Base-by-base conservation (phyloP, 1,140 invertebrate species). In the Drosophila grimshawi region DNA sequence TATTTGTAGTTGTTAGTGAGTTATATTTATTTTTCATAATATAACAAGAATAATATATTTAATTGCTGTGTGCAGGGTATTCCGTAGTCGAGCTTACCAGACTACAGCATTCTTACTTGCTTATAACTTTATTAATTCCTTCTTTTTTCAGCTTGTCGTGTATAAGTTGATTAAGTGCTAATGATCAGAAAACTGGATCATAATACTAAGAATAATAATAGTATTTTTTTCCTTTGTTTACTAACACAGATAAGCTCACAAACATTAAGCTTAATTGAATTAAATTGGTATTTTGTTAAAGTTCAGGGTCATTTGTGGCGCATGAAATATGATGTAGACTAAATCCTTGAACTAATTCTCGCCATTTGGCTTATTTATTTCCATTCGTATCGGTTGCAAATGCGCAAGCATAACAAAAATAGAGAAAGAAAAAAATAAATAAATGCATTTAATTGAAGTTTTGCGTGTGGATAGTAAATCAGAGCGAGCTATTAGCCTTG, bases 371-470 rank as follows among this genome's bases (percentile, higher is more conserved):
- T 64, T 60, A 52, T 67, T 70, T 67, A 66, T 74, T 67, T 67
- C 61, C 55, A 68, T 76, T 72, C 60, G 19, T 49, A 49, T 46
- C 57, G 66, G 76, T 55, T 41, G 30, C 39, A 67, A 57, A 37
- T 65, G 60, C 10, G 4, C 4, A 39, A 39, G 27, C 35, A 30
- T 19, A 19, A 19, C 19, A 19, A 19, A 19, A 19, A 19, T 19
- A 19, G 19, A 19, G 19, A 19, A 19, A 1, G 19, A 19, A 30
- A 19, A 46, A 46, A 29, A n/a, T n/a, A 65, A 48, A 8, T 62
- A 80, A 81, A 72, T 85, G 85, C 80, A 85, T 72, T 51, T 88
- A 88, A 88, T 88, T 67, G 35, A 46, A 56, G 65, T 78, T 80
- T 88, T 72, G 85, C 85, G 85, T 88, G 85, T 76, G 79, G 46